Conservation (phyloP, 2,888 invertebrate species). For the Thera obeliscata region DNA sequence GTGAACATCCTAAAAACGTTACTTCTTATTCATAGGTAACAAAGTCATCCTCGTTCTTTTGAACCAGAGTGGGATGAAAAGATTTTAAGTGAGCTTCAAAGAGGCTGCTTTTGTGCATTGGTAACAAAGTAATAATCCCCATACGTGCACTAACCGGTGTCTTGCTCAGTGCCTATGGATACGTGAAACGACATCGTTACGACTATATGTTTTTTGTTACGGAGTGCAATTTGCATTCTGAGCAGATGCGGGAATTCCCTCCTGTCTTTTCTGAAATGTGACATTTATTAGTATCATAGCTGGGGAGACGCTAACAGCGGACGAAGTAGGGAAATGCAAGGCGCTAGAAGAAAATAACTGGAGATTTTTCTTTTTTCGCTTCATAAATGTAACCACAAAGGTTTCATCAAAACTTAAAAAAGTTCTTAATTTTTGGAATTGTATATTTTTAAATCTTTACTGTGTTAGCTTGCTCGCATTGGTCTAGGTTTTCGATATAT, state of each 20-base stretch:
- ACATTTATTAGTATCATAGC: slow-evolving; percentile 51
- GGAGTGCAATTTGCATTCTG: slow-evolving; percentile 39
- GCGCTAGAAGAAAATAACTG: background rate
- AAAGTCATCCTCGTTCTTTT: no score
- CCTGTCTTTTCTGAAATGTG: slow-evolving; percentile 43
- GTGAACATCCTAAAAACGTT: no score
- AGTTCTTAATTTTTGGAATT: no score
- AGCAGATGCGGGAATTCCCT: slow-evolving; percentile 40
- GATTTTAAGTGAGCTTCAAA: no score
- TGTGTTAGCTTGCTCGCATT: no score
- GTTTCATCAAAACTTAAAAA: no score
- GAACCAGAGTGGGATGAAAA: no score
- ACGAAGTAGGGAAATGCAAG: slow-evolving; percentile 40
- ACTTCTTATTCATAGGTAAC: no score
- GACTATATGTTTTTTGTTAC: slow-evolving; percentile 42
- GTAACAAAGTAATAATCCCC: slow-evolving; percentile 1
- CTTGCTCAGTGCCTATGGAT: slow-evolving; percentile 28
- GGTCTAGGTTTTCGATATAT: background rate
- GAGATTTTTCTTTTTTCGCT: no score
- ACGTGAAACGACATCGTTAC: slow-evolving; percentile 37
- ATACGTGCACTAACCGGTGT: slow-evolving; percentile 5
- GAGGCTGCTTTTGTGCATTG: no score
- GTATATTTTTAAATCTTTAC: no score
- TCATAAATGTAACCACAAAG: no score
- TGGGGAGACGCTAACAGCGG: slow-evolving; percentile 35